These are phyloP conservation scores for Percina caprodes DNA, from an alignment of 2,113 vertebrate species.

Conservation along the genomic window DNA sequence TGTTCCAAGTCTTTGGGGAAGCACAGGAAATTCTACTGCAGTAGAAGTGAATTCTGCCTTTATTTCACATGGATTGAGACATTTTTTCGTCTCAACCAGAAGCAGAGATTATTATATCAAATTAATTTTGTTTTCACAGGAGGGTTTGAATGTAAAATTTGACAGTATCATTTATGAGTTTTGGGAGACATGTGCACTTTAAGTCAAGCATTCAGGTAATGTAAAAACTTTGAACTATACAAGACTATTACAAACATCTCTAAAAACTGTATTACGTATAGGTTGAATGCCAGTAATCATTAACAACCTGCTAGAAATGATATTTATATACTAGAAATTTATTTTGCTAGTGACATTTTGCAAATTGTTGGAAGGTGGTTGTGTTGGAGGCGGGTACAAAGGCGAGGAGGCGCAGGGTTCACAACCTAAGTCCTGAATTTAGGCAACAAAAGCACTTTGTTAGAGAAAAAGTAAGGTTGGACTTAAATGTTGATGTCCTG, in stretches of 20 bases:
- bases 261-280: not conserved
- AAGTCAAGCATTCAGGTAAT: not conserved
- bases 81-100: not conserved
- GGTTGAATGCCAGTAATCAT: not conserved
- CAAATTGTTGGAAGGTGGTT: too few species aligned
- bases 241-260: not conserved
- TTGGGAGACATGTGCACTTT: not conserved
- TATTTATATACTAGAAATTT: too few species aligned
- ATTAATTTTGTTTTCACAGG: not conserved
- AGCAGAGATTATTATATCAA: not conserved
- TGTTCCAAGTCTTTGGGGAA: constrained; percentile 12
- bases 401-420: too few species aligned
- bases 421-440: too few species aligned
- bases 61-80: not conserved
- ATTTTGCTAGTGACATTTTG: too few species aligned
- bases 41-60: not conserved
- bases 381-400: too few species aligned
- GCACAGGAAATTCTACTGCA: constrained; percentile 20
- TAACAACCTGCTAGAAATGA: too few species aligned
- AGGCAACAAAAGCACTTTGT: too few species aligned
- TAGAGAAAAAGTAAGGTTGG: too few species aligned
- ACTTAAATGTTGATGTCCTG: too few species aligned
- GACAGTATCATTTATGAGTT: not conserved
- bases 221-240: not conserved
- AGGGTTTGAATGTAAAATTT: not conserved